Conservation (phyloP, 1,140 invertebrate species). For the Episyrphus balteatus region DNA sequence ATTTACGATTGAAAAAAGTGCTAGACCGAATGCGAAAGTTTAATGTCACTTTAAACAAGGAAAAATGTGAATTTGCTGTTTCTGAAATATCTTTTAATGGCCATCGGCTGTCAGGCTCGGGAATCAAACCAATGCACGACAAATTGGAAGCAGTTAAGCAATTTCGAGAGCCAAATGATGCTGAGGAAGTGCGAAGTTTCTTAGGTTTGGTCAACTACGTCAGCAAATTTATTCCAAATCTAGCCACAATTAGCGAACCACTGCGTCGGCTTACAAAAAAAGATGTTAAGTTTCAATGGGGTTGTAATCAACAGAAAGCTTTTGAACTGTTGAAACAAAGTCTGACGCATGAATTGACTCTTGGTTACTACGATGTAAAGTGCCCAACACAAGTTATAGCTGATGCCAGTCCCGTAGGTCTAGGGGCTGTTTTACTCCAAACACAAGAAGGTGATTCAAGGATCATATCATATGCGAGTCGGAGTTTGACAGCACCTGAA, state of each 20-base stretch:
- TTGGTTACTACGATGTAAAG: background rate
- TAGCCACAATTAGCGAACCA: slow-evolving; percentile 12
- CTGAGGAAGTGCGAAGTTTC: slow-evolving; percentile 27
- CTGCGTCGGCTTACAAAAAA: slow-evolving; percentile 6
- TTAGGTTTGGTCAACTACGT: slow-evolving; percentile 22
- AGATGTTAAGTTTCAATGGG: slow-evolving; percentile 11
- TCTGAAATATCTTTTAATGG: slow-evolving; percentile 18
- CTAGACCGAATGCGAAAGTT: slow-evolving; percentile 9
- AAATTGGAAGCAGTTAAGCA: slow-evolving; percentile 9
- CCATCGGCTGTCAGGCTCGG: slow-evolving; percentile 10
- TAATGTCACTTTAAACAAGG: slow-evolving; percentile 14
- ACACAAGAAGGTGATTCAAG: background rate
- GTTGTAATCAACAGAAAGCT: slow-evolving; percentile 4
- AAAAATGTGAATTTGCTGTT: slow-evolving; percentile 15
- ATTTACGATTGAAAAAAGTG: slow-evolving; percentile 13
- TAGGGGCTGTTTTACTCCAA: slow-evolving; percentile 16
- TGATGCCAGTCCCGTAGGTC: slow-evolving; percentile 15
- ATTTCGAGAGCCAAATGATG: slow-evolving; percentile 11
- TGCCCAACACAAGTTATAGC: background rate
- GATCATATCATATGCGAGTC: background rate
- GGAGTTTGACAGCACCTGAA: background rate
- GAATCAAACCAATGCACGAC: slow-evolving; percentile 11
- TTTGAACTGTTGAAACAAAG: slow-evolving; percentile 10
- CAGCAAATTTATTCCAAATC: slow-evolving; percentile 14
- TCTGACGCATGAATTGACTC: background rate